Evolutionary conservation across 1,140 invertebrate species (phyloP).

Genomic region (Samia ricini): DNA sequence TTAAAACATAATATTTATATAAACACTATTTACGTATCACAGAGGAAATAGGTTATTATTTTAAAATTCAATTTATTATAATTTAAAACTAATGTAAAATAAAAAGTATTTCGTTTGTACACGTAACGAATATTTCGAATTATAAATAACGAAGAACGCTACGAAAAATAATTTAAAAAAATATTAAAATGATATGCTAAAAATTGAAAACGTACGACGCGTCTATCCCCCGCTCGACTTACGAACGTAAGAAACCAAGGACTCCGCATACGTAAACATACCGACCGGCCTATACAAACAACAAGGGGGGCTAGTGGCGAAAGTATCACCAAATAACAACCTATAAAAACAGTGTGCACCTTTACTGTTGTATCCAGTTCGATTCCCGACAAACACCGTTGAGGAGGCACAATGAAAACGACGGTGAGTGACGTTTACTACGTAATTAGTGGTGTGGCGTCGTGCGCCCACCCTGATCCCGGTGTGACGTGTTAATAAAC

Average conservation of each 20-base stretch:
- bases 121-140: too few species aligned
- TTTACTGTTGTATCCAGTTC: conserved; percentile 83
- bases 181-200: too few species aligned
- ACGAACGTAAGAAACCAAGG: conserved; percentile 61
- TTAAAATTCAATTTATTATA: too few species aligned
- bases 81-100: too few species aligned
- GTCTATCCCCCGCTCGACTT: conserved; percentile 43
- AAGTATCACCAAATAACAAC: conserved; percentile 75
- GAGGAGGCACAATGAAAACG: conserved; percentile 77
- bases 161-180: too few species aligned
- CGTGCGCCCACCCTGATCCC: too few species aligned
- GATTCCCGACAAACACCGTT: conserved; percentile 80
- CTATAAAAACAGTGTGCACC: conserved; percentile 81
- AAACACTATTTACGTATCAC: too few species aligned
- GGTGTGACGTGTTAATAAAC: conserved; percentile 36
- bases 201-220: conserved; percentile 38
- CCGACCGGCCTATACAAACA: conserved; percentile 56
- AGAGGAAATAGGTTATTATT: too few species aligned
- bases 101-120: too few species aligned
- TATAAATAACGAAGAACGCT: too few species aligned
- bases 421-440: conserved; percentile 77
- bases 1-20: too few species aligned
- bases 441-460: too few species aligned
- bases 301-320: conserved; percentile 69
- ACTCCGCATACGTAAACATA: conserved; percentile 44